phyloP scores from a whole-genome alignment of 2,888 invertebrate species.

The Suillia variegata region DNA sequence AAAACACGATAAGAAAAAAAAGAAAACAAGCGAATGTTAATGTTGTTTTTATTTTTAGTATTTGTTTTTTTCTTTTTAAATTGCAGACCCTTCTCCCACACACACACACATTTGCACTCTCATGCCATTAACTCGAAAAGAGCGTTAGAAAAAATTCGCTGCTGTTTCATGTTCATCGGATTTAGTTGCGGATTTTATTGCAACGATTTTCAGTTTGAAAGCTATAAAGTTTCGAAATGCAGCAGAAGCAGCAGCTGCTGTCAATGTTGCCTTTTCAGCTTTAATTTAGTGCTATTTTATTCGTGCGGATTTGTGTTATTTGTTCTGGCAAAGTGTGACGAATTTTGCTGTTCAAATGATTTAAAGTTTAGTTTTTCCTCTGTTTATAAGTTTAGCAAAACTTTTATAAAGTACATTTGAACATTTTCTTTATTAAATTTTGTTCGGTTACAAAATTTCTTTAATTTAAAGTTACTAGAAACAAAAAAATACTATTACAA shows the following conservation, averaged over 20 bases:
- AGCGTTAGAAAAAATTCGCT: too few species aligned
- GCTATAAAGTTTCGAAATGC: neutral
- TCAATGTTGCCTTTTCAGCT: neutral
- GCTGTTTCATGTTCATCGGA: neutral
- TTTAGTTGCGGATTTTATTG: conserved; percentile 1
- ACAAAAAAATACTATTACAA: too few species aligned
- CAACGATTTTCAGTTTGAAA: neutral
- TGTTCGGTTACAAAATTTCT: too few species aligned
- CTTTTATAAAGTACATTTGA: too few species aligned
- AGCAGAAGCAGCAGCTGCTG: neutral
- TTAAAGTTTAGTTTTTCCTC: neutral
- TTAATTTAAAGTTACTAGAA: too few species aligned
- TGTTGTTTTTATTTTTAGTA: too few species aligned
- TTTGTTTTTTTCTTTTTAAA: too few species aligned
- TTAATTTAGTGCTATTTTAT: neutral
- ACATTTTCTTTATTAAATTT: too few species aligned
- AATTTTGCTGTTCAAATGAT: neutral
- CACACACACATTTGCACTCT: too few species aligned
- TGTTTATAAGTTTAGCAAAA: too few species aligned
- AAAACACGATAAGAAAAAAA: conserved; percentile 16
- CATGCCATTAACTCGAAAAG: too few species aligned
- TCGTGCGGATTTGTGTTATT: neutral
- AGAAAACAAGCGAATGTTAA: neutral
- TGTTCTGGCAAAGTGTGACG: neutral
- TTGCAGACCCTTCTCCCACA: too few species aligned